Evolutionary conservation across 2,797 vertebrate species (phyloP), one percentile per base, ranked within the genome.

Genomic region (Myoxocephalus aenaeus): DNA sequence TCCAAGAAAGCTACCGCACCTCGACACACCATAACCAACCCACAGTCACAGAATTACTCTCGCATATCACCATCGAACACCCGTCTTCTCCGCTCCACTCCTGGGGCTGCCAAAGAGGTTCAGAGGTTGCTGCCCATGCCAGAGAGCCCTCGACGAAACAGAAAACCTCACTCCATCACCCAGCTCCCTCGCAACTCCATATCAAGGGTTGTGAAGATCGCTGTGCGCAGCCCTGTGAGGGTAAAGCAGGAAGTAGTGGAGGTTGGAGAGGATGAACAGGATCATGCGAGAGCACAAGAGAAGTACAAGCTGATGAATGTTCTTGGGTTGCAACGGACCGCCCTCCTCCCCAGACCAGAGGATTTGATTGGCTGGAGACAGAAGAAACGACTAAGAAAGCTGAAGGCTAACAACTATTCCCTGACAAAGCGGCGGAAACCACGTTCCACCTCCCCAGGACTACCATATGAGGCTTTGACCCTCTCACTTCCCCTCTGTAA

Each of bases 221-320:
- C 56, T 0, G 83, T 72, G 44, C 80, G 86, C 40, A 93, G 93
- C 69, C 93, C 94, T 1, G 88, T 94, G 20, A 92, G 91, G 73
- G 87, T 96, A 14, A 96, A 96, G 83, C 92, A 95, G 85, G 94
- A 96, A 62, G 85, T 76, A 0, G 90, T 92, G 73, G 90, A 93
- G 58, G 83, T 93, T 0, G 86, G 86, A 34, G 94, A 92, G 58
- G 96, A 96, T 61, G 95, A 96, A 65, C 89, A 93, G 69, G 94
- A 95, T 82, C 94, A 92, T 64, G 93, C 93, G 2, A 91, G 93
- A 70, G 94, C 92, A 7, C 94, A 94, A 83, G 95, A 96, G 87
- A 96, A 96, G 81, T 96, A 96, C 87, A 91, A 94, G 70, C 87
- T 96, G 29, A 96, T 96, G 90, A 93, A 90, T 66, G 95, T 96